phyloP scores from a whole-genome alignment of 53 echinoderm and acorn worm species.

The Mesocentrotus franciscanus region DNA sequence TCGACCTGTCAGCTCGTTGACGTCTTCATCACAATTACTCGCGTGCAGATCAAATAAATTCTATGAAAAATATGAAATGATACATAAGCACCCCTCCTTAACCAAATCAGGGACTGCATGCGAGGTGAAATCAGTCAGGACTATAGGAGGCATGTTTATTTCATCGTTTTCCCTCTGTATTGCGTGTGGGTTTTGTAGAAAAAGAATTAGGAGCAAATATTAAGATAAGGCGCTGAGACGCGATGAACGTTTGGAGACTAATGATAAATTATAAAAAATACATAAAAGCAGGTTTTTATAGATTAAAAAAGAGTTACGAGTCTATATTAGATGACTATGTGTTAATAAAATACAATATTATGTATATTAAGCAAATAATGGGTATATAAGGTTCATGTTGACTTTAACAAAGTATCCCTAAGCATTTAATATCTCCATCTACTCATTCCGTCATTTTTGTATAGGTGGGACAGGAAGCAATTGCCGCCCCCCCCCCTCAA shows the following conservation, averaged over 20 bases:
- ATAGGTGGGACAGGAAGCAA: not conserved
- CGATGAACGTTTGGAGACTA: not conserved
- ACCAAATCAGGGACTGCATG: constrained; percentile 4
- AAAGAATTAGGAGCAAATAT: constrained; percentile 7
- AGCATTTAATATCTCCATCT: not conserved
- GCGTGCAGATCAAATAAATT: constrained; percentile 48
- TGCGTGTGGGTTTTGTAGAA: constrained; percentile 31
- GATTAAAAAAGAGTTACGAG: not conserved
- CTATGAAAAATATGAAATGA: constrained; percentile 41
- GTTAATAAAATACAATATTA: not conserved
- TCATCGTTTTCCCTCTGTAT: not conserved
- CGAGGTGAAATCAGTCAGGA: not conserved
- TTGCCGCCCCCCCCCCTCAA: not conserved
- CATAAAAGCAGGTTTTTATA: not conserved
- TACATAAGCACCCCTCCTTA: not conserved
- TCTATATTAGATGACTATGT: not conserved
- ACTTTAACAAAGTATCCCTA: not conserved
- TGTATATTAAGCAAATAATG: not conserved
- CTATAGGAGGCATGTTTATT: constrained; percentile 6
- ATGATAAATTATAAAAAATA: not conserved
- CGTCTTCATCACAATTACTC: constrained; percentile 60
- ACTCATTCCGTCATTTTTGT: not conserved
- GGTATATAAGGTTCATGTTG: not conserved
- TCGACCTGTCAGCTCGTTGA: constrained; percentile 49
- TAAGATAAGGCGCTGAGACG: constrained; percentile 20